Evolutionary conservation across 2,113 vertebrate genomes (phyloP).

Genomic region (Callorhinus ursinus): DNA sequence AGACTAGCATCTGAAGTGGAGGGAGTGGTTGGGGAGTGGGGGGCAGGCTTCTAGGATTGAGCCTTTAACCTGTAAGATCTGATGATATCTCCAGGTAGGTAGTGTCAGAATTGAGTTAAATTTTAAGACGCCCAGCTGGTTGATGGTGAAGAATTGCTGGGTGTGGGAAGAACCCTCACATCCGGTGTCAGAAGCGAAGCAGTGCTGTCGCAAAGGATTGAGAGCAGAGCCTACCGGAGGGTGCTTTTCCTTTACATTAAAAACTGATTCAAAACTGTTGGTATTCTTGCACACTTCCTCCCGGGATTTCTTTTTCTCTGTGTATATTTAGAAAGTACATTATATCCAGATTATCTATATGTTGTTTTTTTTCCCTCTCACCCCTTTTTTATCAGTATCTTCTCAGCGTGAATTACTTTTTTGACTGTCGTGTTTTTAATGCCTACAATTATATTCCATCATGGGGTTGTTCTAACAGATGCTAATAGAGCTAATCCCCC

Average conservation of each 20-base stretch:
- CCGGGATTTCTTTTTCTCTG: constrained; percentile 2
- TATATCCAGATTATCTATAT: background rate
- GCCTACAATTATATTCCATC: background rate
- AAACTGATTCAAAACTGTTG: background rate
- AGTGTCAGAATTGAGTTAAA: background rate
- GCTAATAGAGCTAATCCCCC: background rate
- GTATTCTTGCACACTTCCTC: background rate
- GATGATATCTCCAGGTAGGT: background rate
- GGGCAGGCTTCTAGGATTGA: background rate
- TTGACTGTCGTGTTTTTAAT: background rate
- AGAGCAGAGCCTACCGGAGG: background rate
- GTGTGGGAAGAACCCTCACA: background rate
- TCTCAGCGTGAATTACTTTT: background rate
- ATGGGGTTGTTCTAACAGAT: background rate
- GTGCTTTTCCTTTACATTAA: background rate
- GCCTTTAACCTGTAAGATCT: background rate
- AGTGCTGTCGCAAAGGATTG: too few relatives aligned
- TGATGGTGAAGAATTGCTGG: background rate
- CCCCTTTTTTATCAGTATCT: background rate
- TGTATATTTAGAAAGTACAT: background rate
- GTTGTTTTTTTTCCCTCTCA: background rate
- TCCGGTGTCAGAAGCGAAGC: background rate
- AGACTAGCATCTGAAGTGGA: background rate
- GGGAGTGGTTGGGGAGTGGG: background rate
- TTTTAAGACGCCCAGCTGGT: background rate